Conservation (phyloP, 2,113 vertebrate genomes). For the Ivindomyrus marchei region DNA sequence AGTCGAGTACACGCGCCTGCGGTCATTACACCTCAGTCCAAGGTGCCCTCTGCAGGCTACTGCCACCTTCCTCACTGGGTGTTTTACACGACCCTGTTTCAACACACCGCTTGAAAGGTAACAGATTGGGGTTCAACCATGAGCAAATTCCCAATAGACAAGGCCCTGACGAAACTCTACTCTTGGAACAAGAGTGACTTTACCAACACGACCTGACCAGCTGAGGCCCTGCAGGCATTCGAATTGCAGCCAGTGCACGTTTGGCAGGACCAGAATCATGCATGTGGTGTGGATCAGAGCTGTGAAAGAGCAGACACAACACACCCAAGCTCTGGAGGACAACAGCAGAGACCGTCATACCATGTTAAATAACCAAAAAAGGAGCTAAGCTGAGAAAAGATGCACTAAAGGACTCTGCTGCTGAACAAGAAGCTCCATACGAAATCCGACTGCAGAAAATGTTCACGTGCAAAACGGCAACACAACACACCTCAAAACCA, state of each 20-base stretch:
- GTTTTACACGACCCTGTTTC: not conserved
- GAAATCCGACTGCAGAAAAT: not conserved
- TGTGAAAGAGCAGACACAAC: not conserved
- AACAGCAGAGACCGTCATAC: not conserved
- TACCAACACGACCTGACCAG: not conserved
- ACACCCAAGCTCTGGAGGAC: not conserved
- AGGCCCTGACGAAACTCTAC: not conserved
- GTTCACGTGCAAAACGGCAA: not conserved
- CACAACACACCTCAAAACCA: not conserved
- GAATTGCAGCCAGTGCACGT: not conserved
- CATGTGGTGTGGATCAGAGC: not conserved
- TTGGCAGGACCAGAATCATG: not conserved
- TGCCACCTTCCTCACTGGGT: not conserved
- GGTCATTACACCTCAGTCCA: not conserved
- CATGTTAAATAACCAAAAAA: not conserved
- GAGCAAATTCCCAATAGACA: not conserved
- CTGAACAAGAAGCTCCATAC: not conserved
- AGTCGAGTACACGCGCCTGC: not conserved
- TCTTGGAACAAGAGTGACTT: not conserved
- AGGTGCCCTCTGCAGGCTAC: not conserved
- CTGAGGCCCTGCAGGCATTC: not conserved
- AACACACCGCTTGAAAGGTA: not conserved
- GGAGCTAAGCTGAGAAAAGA: not conserved
- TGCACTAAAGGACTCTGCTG: not conserved
- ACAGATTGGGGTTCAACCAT: not conserved